Evolutionary conservation across 2,888 invertebrate species (phyloP).

Genomic region (Andrena camellia): DNA sequence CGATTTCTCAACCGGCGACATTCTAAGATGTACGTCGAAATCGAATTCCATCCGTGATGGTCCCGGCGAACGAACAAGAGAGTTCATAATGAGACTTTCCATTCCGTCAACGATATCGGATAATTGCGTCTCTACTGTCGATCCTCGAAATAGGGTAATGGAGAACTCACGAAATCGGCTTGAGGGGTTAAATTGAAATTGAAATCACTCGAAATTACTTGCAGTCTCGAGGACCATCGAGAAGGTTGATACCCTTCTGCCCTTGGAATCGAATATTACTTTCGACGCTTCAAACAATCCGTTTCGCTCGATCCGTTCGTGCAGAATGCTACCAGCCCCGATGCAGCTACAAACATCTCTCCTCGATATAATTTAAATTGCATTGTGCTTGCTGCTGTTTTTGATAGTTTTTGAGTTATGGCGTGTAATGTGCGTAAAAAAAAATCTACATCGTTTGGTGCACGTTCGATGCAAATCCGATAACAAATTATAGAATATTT

Average conservation of each 20-base stretch:
- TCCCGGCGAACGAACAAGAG: constrained; percentile 41
- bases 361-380: too few species aligned
- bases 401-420: too few species aligned
- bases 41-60: constrained; percentile 20
- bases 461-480: too few species aligned
- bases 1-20: background rate
- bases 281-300: constrained; percentile 45
- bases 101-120: constrained; percentile 71
- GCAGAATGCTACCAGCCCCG: constrained; percentile 66
- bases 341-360: constrained; percentile 6
- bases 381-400: too few species aligned
- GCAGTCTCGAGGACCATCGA: constrained; percentile 59
- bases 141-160: constrained; percentile 73
- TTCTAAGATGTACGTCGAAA: constrained; percentile 23
- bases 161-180: constrained; percentile 75
- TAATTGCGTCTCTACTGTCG: constrained; percentile 67
- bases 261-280: constrained; percentile 66
- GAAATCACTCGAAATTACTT: constrained; percentile 75
- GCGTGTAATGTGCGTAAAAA: too few species aligned
- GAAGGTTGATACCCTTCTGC: constrained; percentile 36
- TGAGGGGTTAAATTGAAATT: constrained; percentile 75
- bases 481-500: too few species aligned
- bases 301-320: constrained; percentile 28
- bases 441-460: too few species aligned
- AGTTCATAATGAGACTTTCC: constrained; percentile 66